Evolutionary conservation across 2,797 vertebrate species (phyloP), one percentile per base, ranked within the genome.

Genomic region (Neosilurus mollespiculum): DNA sequence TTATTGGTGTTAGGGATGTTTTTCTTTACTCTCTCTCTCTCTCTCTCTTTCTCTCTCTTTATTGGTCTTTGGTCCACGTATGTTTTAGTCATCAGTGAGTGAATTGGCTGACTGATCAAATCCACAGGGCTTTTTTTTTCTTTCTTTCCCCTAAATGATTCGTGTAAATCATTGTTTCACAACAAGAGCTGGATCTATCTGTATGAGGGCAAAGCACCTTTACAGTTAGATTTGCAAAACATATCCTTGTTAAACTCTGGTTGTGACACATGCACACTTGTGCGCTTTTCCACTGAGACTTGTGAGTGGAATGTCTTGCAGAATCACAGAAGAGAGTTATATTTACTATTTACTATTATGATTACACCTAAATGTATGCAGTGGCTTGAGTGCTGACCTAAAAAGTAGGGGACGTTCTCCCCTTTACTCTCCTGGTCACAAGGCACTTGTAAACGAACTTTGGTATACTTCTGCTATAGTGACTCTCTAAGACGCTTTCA

Each of bases 21-120:
- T 34, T 24, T 71, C 15, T 26, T 56, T 89, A 85, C 91, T 88
- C 43, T 43, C 43, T 43, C 43, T 43, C 43, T 43, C 43, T 43
- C 43, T 43, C 43, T 43, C 88, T 77, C 84, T 66, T 81, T 85
- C 4, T 43, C 43, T 43, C 4, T 86, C 70, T 83, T 85, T 85
- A 89, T 89, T 90, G 84, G 84, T 91, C 91, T 92, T 87, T 89
- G 91, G 91, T 90, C 90, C 90, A 88, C 84, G 90, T 93, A 93
- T 95, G 93, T 93, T 94, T 88, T 91, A 93, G 88, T 89, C 91
- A 91, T 93, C 91, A 91, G 90, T 20, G 87, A 92, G 87, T 89
- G 54, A 85, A 69, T 78, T 22, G 82, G 76, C 82, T 88, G 89
- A 91, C 89, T 93, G 89, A 91, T 89, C 89, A 89, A 91, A 95